Evolutionary conservation across 2,113 vertebrate species (phyloP), one percentile per base, ranked within the genome.

Genomic region (Manacus vitellinus): DNA sequence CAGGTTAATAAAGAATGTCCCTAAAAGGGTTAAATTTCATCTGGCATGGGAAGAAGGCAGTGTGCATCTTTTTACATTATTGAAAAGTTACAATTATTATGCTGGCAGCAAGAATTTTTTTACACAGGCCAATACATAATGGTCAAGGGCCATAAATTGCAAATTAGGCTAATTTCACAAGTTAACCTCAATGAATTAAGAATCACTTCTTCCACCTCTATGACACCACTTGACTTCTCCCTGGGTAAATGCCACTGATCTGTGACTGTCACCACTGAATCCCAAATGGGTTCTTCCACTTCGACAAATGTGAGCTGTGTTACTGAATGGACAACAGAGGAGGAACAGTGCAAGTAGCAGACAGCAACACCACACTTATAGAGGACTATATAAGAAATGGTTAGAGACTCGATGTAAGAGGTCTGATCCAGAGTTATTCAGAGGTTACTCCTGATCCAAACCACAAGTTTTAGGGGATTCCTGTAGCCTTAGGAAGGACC

Each of bases 121-220:
- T 92, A 20, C 22, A 39, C 30, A 89, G 75, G 56, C 52, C 59
- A 83, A 79, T 87, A 79, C 47, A 56, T 68, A 39, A 72, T 89
- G 39, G 80, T 92, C 85, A 95, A 96, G 81, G 81, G 49, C 71
- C 47, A 94, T 89, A 92, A 94, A 90, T 17, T 88, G 41, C 35
- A 90, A 92, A 86, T 96, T 89, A 87, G 49, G 25, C 82, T 93
- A 95, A 96, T 91, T 95, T 94, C 41, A 74, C 27, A 84, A 89
- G 39, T 97, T 96, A 97, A 94, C 83, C 92, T 91, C 79, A 76
- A 89, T 91, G 89, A 97, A 96, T 85, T 79, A 95, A 88, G 74
- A 84, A 71, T 66, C 39, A 46, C 41, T 85, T 83, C 77, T 92
- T 88, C 74, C 43, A 77, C 63, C 68, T 95, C 47, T 12, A 8